Percentiles rank a stretch among this genome's conserved stretches.
phyloP scores from a whole-genome alignment of 2,888 invertebrate genomes.

The Dromius quadrimaculatus region DNA sequence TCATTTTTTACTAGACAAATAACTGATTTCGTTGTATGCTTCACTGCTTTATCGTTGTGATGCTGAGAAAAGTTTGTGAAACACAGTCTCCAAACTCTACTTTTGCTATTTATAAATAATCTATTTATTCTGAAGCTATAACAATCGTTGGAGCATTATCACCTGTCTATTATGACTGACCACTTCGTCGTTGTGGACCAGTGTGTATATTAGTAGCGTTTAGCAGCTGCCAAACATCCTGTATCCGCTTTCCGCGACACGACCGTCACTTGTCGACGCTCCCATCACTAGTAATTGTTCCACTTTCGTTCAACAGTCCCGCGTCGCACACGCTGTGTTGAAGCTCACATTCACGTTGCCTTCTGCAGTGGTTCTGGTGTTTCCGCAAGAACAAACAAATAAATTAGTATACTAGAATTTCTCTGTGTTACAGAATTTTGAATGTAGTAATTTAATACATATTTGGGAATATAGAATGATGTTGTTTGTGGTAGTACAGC shows the following conservation, averaged over 20 bases:
- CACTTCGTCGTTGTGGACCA: background rate
- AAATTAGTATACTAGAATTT: constrained; percentile 18
- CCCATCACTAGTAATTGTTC: constrained; percentile 47
- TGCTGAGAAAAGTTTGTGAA: background rate
- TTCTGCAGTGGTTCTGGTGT: constrained; percentile 2
- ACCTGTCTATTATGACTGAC: constrained; percentile 5
- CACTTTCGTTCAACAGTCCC: constrained; percentile 47
- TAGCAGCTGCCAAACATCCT: constrained; percentile 33
- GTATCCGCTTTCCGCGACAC: constrained; percentile 43
- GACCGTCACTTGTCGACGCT: constrained; percentile 49
- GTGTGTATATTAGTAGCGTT: constrained; percentile 8
- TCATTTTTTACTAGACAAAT: background rate
- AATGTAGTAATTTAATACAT: constrained; percentile 1
- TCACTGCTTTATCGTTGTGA: constrained; percentile 11
- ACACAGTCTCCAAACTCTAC: constrained; percentile 4
- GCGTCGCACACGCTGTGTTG: constrained; percentile 6
- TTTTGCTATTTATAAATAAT: no score
- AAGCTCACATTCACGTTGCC: constrained; percentile 1
- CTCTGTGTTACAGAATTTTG: background rate
- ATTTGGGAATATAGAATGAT: background rate
- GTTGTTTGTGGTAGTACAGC: constrained; percentile 14
- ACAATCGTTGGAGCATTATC: constrained; percentile 26
- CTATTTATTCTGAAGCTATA: background rate
- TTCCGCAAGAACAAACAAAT: constrained; percentile 37
- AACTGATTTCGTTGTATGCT: background rate